Conservation (phyloP, 2,888 invertebrate genomes). For the Drosophila ezoana region DNA sequence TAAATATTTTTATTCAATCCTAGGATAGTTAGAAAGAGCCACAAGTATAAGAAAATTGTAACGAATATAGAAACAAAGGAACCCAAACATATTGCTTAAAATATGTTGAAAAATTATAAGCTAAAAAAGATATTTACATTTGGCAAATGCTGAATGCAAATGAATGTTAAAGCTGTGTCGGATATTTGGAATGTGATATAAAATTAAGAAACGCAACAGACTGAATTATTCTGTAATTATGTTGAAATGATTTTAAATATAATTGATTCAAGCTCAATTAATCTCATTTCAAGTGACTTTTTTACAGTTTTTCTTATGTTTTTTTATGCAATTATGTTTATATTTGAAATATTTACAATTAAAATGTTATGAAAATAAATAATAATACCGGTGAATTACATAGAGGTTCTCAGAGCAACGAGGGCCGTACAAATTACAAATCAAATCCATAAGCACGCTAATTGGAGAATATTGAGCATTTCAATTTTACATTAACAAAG, state of each 20-base stretch:
- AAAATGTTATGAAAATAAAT: background rate
- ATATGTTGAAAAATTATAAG: background rate
- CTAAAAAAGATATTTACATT: background rate
- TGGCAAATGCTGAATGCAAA: background rate
- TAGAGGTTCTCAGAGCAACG: conserved; percentile 14
- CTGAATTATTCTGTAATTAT: background rate
- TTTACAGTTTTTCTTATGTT: no score
- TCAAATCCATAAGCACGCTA: background rate
- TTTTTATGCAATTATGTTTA: background rate
- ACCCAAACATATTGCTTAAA: background rate
- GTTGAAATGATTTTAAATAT: background rate
- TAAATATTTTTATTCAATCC: background rate
- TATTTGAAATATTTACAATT: no score
- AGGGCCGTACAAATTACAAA: conserved; percentile 18
- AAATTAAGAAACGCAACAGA: background rate
- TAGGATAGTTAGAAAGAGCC: conserved; percentile 18
- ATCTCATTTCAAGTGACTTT: background rate
- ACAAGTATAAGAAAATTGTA: background rate
- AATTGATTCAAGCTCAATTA: background rate
- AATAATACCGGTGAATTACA: conserved; percentile 1
- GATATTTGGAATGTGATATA: conserved; percentile 4
- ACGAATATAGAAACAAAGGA: background rate
- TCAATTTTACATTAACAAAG: no score
- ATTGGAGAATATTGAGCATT: background rate
- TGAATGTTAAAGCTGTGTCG: background rate